These are phyloP conservation scores for Pseudococcus jackbeardsleyi DNA, from an alignment of 2,888 invertebrate species.

Conservation along the genomic window DNA sequence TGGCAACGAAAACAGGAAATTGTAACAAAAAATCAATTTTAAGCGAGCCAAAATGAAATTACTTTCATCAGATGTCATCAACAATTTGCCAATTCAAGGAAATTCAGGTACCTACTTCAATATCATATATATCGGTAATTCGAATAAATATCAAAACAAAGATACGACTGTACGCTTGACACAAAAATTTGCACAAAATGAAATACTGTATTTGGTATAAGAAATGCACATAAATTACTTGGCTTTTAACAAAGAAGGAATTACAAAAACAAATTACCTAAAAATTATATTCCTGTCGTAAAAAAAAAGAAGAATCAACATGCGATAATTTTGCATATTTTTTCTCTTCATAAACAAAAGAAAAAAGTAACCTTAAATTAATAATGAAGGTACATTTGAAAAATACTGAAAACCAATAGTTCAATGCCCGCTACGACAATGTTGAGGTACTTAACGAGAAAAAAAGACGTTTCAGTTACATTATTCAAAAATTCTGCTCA, in stretches of 20 bases:
- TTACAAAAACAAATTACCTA: conserved; percentile 60
- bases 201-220: conserved; percentile 65
- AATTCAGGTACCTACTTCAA: too few relatives aligned
- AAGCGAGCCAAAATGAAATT: too few relatives aligned
- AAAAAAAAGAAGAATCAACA: conserved; percentile 33
- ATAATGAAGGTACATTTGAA: conserved; percentile 39
- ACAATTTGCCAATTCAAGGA: too few relatives aligned
- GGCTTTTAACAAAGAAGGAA: conserved; percentile 51
- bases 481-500: background rate
- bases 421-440: conserved; percentile 16
- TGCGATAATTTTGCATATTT: background rate
- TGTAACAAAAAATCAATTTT: too few relatives aligned
- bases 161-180: too few relatives aligned
- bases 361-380: conserved; percentile 46
- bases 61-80: too few relatives aligned
- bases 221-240: conserved; percentile 64
- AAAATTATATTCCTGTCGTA: conserved; percentile 59
- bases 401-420: conserved; percentile 50
- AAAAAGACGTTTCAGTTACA: conserved; percentile 38
- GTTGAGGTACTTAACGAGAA: conserved; percentile 21
- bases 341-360: conserved; percentile 26
- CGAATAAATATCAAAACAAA: too few relatives aligned
- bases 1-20: too few relatives aligned
- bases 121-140: too few relatives aligned
- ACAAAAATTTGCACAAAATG: conserved; percentile 45